Base-by-base conservation (phyloP, 2,888 invertebrate species). In the Amblyjoppa proteus region DNA sequence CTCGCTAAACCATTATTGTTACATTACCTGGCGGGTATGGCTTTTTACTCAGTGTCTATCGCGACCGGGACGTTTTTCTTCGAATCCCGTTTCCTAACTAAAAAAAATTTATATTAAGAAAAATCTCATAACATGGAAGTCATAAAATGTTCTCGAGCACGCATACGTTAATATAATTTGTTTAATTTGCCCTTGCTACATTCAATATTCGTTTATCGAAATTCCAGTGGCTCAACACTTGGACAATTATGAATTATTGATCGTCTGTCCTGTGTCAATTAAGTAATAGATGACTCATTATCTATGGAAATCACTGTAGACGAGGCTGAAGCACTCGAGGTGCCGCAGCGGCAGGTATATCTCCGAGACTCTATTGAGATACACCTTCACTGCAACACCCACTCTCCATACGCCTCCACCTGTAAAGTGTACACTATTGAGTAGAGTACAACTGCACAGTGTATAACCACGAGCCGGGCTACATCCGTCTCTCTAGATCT, bases 1-100 rank as follows among this genome's bases (percentile, higher is more conserved):
- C 79, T 64, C 70, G 79, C 79, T 75, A 75, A 83, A 53, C 51
- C 61, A 71, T 83, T 79, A 83, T 75, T 79, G 20, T 70, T 75
- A 49, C 25, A 51, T 68, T 38, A 45, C 73, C 56, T 66, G 45
- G 6, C 1, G 45, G 11, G 45, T 1, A n/a, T 20, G n/a, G 34
- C 11, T 41, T 11, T 38, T 64, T 51, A 75, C 74, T 45, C 61
- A 49, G 61, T 61, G 49, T 75, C 31, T 61, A 64, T 28, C 61
- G 7, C 20, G 61, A 45, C 31, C 31, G 34, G 31, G 13, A 4
- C 20, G 11, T 11, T 13, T 31, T 45, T 45, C 49, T 16, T 31
- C 9, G 7, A 31, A 74, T 7, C n/a, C 0, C 25, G 3, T 9
- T 9, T 11, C 7, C 28, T 1, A 56, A 56, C 7, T 11, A 1